Evolutionary conservation across 2,888 invertebrate genomes (phyloP), one percentile per base, ranked within the genome.

Genomic region (Liodrosophila aerea): DNA sequence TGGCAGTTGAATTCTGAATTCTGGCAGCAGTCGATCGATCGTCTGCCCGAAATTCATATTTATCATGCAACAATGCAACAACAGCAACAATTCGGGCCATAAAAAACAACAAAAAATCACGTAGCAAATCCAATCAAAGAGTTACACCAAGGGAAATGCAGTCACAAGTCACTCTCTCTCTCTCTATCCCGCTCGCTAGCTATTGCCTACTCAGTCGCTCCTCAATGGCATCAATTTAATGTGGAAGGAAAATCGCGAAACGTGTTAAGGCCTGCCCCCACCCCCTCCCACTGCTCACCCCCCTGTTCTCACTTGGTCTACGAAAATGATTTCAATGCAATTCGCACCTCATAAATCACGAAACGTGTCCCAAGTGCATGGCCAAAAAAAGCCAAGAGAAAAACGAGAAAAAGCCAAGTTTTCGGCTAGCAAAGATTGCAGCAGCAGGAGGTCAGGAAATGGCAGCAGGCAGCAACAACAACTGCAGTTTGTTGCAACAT

Each of bases 281-380:
- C n/a, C 22, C 39, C 7, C 34, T n/a, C 22, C 39, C 7, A 30
- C 22, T 15, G 13, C 39, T 22, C 11, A 11, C n/a, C 27, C 39
- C 58, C 22, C 22, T 22, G 3, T 5, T 2, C 22, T 5, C 22
- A 22, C 5, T 22, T 5, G 22, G 16, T 15, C 9, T 33, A 29
- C 67, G 58, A 60, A 82, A 86, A 78, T 83, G 82, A 81, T 86
- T 87, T 88, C 83, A 84, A 84, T 87, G 85, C 88, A 89, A 88
- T 88, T 88, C 87, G 85, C 88, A 88, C 88, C 88, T 89, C 88
- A 88, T 88, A 89, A 88, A 88, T 88, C 89, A 88, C 85, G 86
- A 89, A 88, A 87, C 88, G 89, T 89, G 88, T 87, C 88, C 83
- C 82, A 80, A 87, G 87, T 78, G 78, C 76, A 84, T 49, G 64